Base-by-base conservation (phyloP, 2,888 invertebrate species). In the Acanthosepion lycidas region DNA sequence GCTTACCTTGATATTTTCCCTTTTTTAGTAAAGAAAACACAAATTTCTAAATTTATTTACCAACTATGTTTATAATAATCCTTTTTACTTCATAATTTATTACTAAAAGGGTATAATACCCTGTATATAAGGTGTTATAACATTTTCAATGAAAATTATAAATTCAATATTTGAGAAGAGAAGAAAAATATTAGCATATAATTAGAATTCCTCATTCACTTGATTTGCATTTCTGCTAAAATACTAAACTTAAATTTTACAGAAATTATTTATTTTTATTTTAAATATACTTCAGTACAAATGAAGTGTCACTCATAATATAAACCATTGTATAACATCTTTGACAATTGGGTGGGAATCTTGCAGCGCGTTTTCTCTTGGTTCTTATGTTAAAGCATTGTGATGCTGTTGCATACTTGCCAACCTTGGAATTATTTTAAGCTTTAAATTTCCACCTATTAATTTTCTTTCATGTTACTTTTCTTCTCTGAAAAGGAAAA, bases 361-460 rank as follows among this genome's bases (percentile, higher is more conserved):
- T 78, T 78, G n/a, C 78, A n/a, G 78, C n/a, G n/a, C 78, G 15
- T n/a, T 12, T 78, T n/a, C n/a, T 78, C 12, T 78, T 78, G 78
- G 78, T 78, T 78, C n/a, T 78, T 78, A 78, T 78, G 78, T 78
- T 78, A 78, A 78, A 78, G 78, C 78, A 78, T 78, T 78, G 78
- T 78, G 78, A 78, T 78, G 78, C 78, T 78, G n/a, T 33, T 78
- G 78, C 78, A 78, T 78, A 78, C 78, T 78, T 78, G 78, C 78
- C 78, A 78, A 78, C 78, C 78, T 78, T 78, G 78, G 78, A 78
- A 78, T 78, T 78, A 78, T n/a, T 78, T 78, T n/a, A 78, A 18
- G n/a, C 33, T 78, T 78, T n/a, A 33, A 78, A 78, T 78, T 78
- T 78, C 78, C n/a, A 78, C 78, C 78, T 78, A 18, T 78, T n/a